Evolutionary conservation across 2,888 invertebrate species (phyloP), one percentile per base, ranked within the genome.

Genomic region (Pristionchus exspectatus): DNA sequence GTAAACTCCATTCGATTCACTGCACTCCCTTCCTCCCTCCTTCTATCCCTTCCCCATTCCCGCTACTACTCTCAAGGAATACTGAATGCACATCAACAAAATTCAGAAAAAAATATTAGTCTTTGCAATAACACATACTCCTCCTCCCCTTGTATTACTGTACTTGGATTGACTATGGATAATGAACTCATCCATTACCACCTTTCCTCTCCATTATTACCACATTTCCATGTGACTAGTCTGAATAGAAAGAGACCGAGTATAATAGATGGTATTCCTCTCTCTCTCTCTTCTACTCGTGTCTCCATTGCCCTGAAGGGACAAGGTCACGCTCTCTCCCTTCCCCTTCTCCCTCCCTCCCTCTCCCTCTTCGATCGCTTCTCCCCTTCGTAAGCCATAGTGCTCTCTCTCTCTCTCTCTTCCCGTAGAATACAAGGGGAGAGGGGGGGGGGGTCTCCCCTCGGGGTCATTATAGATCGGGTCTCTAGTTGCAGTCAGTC

Each of bases 241-340:
- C 44, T 50, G 44, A 50, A 50, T 50, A 50, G 44, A 50, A 9
- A 50, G 44, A 50, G 10, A 50, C 44, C 44, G 10, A 50, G 44
- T 50, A 50, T 50, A 50, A 50, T 50, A 77, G 18, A 33, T 18
- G 33, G 77, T 27, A 77, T 18, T 38, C 38, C 38, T 44, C n/a
- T 77, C 27, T 21, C 77, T 77, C 33, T 27, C 44, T 33, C 63
- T 63, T 63, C 16, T n/a, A 50, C 44, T 50, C 9, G 83, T 24
- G 90, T 81, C 27, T 38, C 54, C 87, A 90, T 56, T 50, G n/a
- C 24, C 38, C 50, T 59, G 33, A n/a, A 88, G 44, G 59, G 38
- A 33, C 27, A 24, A 38, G 90, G 66, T 30, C 54, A 72, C 33
- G 16, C 30, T n/a, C 44, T 50, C 44, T 50, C 44, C 12, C 44